Evolutionary conservation across 2,113 vertebrate species (phyloP).

Genomic region (Amblyornis subalaris): DNA sequence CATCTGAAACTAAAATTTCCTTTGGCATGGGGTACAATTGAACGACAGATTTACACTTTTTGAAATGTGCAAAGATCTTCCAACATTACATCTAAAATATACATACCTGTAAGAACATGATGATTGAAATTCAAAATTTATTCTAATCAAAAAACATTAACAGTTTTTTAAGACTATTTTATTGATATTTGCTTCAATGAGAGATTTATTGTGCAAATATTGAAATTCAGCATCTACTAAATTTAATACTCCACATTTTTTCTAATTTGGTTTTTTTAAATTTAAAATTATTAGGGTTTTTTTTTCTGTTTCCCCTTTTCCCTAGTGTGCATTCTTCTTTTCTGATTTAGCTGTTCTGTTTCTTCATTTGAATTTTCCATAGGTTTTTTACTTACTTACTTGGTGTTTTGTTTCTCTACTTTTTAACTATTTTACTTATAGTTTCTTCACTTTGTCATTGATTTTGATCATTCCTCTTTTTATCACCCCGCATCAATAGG

Average conservation of each 20-base stretch:
- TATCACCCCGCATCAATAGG: not conserved
- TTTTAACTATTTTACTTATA: not conserved
- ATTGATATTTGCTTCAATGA: not conserved
- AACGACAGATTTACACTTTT: not conserved
- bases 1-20: not conserved
- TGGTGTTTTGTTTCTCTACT: not conserved
- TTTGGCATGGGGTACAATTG: not conserved
- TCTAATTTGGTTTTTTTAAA: not conserved
- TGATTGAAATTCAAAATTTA: not conserved
- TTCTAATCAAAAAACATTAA: not conserved
- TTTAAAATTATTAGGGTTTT: rapidly evolving
- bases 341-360: not conserved
- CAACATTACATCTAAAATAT: not conserved
- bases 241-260: not conserved
- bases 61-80: not conserved
- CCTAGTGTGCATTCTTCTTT: not conserved
- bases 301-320: not conserved
- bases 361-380: not conserved
- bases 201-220: not conserved
- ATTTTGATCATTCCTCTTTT: not conserved
- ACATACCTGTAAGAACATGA: not conserved
- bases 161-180: not conserved
- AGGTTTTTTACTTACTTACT: not conserved
- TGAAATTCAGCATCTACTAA: not conserved
- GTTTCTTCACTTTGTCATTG: not conserved